phyloP scores from a whole-genome alignment of 2,888 invertebrate species.

The Drosophila testacea region DNA sequence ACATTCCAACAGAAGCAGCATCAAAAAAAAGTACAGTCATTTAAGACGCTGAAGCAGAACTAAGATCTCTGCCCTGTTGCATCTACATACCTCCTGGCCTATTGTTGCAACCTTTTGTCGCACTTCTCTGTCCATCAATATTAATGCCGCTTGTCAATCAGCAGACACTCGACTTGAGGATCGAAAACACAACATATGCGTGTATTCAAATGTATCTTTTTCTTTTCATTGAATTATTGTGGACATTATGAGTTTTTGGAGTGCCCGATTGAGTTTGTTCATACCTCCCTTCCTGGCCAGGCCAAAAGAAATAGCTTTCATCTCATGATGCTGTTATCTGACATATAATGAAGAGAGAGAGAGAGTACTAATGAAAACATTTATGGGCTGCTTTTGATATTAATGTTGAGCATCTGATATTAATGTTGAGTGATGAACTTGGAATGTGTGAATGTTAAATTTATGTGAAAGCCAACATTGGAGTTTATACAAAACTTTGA shows the following conservation, averaged over 20 bases:
- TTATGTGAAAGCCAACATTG: too few species aligned
- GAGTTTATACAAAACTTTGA: too few species aligned
- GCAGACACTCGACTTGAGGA: slow-evolving; percentile 14
- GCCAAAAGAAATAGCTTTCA: slow-evolving; percentile 15
- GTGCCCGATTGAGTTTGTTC: slow-evolving; percentile 26
- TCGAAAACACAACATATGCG: slow-evolving; percentile 42
- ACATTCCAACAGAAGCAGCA: slow-evolving; percentile 25
- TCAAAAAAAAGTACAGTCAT: slow-evolving; percentile 70
- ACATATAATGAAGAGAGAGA: slow-evolving; percentile 26
- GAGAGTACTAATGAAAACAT: slow-evolving; percentile 7
- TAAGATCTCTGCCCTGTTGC: slow-evolving; percentile 25
- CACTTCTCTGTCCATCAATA: slow-evolving; percentile 53
- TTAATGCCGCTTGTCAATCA: slow-evolving; percentile 60
- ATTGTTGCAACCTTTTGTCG: slow-evolving; percentile 48
- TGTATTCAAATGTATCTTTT: slow-evolving; percentile 35
- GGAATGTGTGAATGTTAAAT: not conserved
- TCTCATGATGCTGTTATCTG: slow-evolving; percentile 51
- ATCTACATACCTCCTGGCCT: slow-evolving; percentile 18
- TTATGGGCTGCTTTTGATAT: slow-evolving; percentile 17
- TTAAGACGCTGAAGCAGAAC: slow-evolving; percentile 39
- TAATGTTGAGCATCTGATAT: too few species aligned
- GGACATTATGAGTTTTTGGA: slow-evolving; percentile 16
- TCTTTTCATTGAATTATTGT: slow-evolving; percentile 23
- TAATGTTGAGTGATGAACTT: slow-evolving; percentile 12
- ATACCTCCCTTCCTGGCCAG: slow-evolving; percentile 2